phyloP scores from a whole-genome alignment of 2,888 invertebrate genomes.

The Oscheius onirici region DNA sequence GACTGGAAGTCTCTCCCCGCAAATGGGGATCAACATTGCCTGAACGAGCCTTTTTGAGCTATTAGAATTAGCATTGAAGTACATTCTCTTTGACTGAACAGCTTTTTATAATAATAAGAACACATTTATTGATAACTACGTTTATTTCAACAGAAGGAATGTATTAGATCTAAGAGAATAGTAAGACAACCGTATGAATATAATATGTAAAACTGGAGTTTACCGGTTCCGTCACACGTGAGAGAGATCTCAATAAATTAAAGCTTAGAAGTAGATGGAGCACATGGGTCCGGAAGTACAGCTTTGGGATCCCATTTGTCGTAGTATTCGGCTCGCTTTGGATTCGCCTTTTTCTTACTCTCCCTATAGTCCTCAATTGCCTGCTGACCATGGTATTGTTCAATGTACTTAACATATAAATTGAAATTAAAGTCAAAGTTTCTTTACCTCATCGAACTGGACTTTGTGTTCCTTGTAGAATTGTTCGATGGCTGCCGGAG shows the following conservation, averaged over 20 bases:
- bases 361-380: too few relatives aligned
- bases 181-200: not conserved
- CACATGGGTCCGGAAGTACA: too few relatives aligned
- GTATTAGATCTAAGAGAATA: not conserved
- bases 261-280: too few relatives aligned
- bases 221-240: too few relatives aligned
- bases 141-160: not conserved
- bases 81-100: not conserved
- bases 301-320: too few relatives aligned
- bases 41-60: not conserved
- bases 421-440: not conserved
- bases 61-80: not conserved
- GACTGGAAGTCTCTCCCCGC: conserved; percentile 54
- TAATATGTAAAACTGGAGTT: not conserved
- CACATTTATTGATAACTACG: not conserved
- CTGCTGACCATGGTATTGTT: not conserved
- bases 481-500: not conserved
- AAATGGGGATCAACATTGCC: conserved; percentile 57
- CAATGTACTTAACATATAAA: not conserved
- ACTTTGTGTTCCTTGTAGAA: conserved; percentile 15
- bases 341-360: too few relatives aligned
- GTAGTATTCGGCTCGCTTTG: too few relatives aligned
- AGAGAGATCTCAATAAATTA: too few relatives aligned
- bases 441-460: not conserved
- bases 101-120: not conserved